Evolutionary conservation across 1,140 invertebrate species (phyloP).

Genomic region (Lasioglossum albipes): DNA sequence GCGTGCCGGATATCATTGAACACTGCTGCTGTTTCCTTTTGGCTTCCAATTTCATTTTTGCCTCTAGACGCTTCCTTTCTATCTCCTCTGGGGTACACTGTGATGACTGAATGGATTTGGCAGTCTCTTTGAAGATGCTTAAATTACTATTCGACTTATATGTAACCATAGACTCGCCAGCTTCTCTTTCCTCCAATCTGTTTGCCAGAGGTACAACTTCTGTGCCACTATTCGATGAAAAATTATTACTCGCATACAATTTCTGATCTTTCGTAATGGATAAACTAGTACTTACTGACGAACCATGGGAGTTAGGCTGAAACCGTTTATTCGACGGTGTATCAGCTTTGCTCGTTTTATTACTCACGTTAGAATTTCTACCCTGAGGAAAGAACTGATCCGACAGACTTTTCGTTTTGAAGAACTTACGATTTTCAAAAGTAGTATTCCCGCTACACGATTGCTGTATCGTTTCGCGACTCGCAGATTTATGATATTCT

Average conservation of each 20-base stretch:
- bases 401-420: slow-evolving; percentile 69
- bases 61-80: slow-evolving; percentile 73
- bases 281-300: slow-evolving; percentile 56
- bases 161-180: slow-evolving; percentile 43
- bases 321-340: background rate
- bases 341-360: slow-evolving; percentile 16
- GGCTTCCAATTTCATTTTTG: slow-evolving; percentile 68
- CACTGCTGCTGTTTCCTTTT: slow-evolving; percentile 57
- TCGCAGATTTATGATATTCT: background rate
- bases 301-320: slow-evolving; percentile 8
- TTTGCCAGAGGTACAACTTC: slow-evolving; percentile 43
- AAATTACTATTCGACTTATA: slow-evolving; percentile 49
- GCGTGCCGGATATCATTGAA: background rate
- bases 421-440: slow-evolving; percentile 64
- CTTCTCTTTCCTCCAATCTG: slow-evolving; percentile 55
- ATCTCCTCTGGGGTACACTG: slow-evolving; percentile 73
- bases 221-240: slow-evolving; percentile 21
- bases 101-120: slow-evolving; percentile 41
- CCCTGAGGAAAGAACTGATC: slow-evolving; percentile 55
- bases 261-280: slow-evolving; percentile 17
- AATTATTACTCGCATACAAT: slow-evolving; percentile 30
- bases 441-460: background rate
- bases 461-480: background rate
- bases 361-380: background rate
- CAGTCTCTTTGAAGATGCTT: slow-evolving; percentile 15